These are phyloP conservation scores for Agapostemon virescens DNA, from an alignment of 2,888 invertebrate genomes.

Conservation along the genomic window DNA sequence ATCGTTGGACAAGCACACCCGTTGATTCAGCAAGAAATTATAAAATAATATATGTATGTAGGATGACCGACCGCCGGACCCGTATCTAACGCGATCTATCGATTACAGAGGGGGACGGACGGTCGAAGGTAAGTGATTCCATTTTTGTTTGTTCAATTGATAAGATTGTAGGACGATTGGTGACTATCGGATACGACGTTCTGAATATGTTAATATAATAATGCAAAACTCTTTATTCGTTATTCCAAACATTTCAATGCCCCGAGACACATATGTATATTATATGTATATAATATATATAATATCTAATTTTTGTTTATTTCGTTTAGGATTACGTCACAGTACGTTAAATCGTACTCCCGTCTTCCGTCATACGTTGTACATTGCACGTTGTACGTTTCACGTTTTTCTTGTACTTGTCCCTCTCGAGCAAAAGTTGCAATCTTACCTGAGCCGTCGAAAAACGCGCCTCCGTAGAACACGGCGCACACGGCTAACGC, in stretches of 20 bases:
- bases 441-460: slow-evolving; percentile 49
- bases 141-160: neutral
- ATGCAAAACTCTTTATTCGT: slow-evolving; percentile 39
- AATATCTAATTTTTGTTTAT: slow-evolving; percentile 37
- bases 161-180: neutral
- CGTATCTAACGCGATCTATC: neutral
- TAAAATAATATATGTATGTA: slow-evolving; percentile 1
- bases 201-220: slow-evolving; percentile 31
- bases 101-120: neutral
- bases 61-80: neutral
- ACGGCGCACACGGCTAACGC: slow-evolving; percentile 6
- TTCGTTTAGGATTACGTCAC: slow-evolving; percentile 46
- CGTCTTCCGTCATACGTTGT: slow-evolving; percentile 25
- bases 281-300: slow-evolving; percentile 44
- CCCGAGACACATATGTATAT: slow-evolving; percentile 42
- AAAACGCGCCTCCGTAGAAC: slow-evolving; percentile 12
- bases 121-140: neutral
- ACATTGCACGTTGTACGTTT: slow-evolving; percentile 10
- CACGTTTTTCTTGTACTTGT: slow-evolving; percentile 45
- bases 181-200: neutral
- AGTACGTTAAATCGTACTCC: slow-evolving; percentile 16
- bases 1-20: neutral
- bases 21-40: neutral
- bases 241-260: slow-evolving; percentile 56
- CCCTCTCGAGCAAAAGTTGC: slow-evolving; percentile 66